phyloP scores from a whole-genome alignment of 2,797 vertebrate species.

The Notolepis coatsorum region DNA sequence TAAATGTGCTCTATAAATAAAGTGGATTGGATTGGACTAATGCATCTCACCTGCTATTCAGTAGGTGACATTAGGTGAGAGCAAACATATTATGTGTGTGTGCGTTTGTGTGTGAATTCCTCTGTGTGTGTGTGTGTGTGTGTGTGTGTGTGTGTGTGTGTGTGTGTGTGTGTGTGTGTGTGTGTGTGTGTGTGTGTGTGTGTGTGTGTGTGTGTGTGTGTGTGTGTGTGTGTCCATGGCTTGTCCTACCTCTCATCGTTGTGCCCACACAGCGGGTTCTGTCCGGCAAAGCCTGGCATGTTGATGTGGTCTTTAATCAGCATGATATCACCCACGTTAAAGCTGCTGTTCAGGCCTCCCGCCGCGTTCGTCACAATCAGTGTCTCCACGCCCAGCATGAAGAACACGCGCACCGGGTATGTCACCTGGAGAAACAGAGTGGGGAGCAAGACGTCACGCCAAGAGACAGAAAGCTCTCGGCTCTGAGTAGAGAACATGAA shows the following conservation, averaged over 20 bases:
- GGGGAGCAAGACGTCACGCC: constrained; percentile 5
- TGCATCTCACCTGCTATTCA: no score
- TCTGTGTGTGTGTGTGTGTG: neutral
- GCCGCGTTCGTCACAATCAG: constrained; percentile 89
- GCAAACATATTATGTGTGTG: no score
- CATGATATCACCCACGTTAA: constrained; percentile 87
- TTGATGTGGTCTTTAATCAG: constrained; percentile 89
- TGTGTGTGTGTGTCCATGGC: neutral
- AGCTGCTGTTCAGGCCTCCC: constrained; percentile 81
- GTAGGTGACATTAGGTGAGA: no score
- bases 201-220: neutral
- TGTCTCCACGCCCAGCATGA: constrained; percentile 82
- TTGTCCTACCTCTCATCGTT: constrained; percentile 78
- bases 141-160: neutral
- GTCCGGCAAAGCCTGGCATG: constrained; percentile 83
- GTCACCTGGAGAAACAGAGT: constrained; percentile 75
- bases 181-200: neutral
- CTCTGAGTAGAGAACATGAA: no score
- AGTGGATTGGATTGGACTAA: no score
- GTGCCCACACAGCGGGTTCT: constrained; percentile 76
- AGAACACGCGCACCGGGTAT: constrained; percentile 87
- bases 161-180: neutral
- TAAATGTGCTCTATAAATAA: no score
- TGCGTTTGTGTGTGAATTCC: no score
- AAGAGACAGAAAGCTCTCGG: constrained; percentile 8